Evolutionary conservation across 2,113 vertebrate species (phyloP), one percentile per base, ranked within the genome.

Genomic region (Dendrocopos noguchii): DNA sequence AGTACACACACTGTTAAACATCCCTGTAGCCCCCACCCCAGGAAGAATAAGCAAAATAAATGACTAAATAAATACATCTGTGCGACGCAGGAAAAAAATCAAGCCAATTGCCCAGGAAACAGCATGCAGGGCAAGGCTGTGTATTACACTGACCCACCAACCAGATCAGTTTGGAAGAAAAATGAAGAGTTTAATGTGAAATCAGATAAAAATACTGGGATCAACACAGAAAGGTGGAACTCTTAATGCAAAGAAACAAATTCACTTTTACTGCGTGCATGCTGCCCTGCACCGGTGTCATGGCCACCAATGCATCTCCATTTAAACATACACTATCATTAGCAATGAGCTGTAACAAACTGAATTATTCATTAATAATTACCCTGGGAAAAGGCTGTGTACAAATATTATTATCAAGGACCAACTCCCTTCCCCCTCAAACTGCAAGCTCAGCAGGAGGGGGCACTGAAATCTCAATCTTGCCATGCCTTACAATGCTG

Each of bases 361-460:
- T 77, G 47, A 91, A 87, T 71, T 80, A 91, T 91, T 91, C 71
- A 87, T 84, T 92, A 92, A 94, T 84, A 94, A 85, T 71, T 87
- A 90, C 42, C 66, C 65, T 53, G 36, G 36, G 59, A 75, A 93
- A 87, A 74, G 8, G 31, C 71, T 82, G 47, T 2, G 1, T 63
- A 82, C 71, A 93, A 90, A 67, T 87, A 84, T 66, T 76, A 87
- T 67, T n/a, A 87, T 55, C 42, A 88, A 88, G 78, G 59, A 52
- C 60, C 52, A 84, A 53, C 25, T 79, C 67, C 71, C 60, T 78
- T 94, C 46, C 63, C 75, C 90, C 36, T 19, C 55, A 55, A 70
- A 91, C 66, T 1, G 70, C 82, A 72, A 80, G 65, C 83, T 93
- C 85, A 95, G 84, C 47, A 0, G 31, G 28, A 64, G 17, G 22